Evolutionary conservation across 2,797 vertebrate genomes (phyloP).

Genomic region (Kryptolebias ocellatus): DNA sequence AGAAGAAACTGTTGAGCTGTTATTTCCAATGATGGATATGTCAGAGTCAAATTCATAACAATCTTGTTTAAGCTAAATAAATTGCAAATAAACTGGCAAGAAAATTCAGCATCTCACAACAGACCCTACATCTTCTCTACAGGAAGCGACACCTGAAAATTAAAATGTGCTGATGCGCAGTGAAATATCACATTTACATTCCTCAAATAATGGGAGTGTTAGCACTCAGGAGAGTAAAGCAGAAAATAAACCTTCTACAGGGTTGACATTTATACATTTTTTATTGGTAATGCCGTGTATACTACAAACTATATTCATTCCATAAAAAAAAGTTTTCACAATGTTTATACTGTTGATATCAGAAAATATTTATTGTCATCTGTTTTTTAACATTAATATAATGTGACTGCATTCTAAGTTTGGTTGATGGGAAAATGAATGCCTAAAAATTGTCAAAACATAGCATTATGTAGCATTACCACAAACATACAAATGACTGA

Average conservation of each 20-base stretch:
- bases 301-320: neutral
- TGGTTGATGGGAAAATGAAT: no score
- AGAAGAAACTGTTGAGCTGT: neutral
- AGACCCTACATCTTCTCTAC: neutral
- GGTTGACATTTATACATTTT: neutral
- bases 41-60: neutral
- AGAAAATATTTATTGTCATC: no score
- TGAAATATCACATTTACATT: neutral
- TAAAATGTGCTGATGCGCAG: conserved; percentile 1
- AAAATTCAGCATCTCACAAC: neutral
- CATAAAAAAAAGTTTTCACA: neutral
- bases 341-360: neutral
- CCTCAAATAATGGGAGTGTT: neutral
- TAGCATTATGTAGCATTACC: no score
- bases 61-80: neutral
- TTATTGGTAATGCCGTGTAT: neutral
- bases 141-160: conserved; percentile 1
- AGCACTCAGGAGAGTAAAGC: neutral
- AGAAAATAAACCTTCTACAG: neutral
- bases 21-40: neutral
- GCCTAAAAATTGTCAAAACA: no score
- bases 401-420: no score
- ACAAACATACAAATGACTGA: neutral
- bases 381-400: no score
- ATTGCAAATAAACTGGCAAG: conserved; percentile 10